A percentile compares a stretch with the other conserved stretches of the same genome.
Conservation (phyloP, 2,113 vertebrate species). For the Halichoerus grypus region DNA sequence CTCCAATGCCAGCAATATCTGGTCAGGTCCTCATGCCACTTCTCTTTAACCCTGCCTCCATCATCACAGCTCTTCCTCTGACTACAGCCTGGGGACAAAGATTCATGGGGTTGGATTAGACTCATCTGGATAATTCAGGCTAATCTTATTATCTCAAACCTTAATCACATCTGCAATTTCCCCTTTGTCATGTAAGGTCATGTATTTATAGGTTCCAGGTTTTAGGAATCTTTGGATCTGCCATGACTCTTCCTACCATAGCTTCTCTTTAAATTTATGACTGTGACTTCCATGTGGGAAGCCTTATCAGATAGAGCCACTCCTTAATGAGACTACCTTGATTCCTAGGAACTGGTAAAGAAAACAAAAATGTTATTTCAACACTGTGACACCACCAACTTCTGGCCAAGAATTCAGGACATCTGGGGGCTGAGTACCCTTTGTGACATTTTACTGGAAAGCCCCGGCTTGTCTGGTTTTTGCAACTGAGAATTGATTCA, state of each 20-base stretch:
- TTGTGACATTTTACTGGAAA: conserved; percentile 19
- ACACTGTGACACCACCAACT: background rate
- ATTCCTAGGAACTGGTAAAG: conserved; percentile 31
- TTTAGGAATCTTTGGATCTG: background rate
- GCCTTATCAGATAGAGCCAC: background rate
- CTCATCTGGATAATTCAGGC: accelerated
- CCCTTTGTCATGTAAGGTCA: background rate
- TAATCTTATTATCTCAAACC: background rate
- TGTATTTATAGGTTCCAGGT: background rate
- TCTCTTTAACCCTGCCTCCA: background rate
- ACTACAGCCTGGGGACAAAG: background rate
- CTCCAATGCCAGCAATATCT: background rate
- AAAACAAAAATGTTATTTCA: conserved; percentile 49
- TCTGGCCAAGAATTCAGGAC: background rate
- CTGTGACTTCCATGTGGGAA: background rate
- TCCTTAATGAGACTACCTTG: background rate
- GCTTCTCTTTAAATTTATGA: conserved; percentile 53
- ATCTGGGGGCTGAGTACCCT: background rate
- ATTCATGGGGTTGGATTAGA: background rate
- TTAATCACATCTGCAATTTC: background rate
- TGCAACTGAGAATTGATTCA: conserved; percentile 50
- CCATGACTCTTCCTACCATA: background rate
- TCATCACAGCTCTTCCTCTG: background rate
- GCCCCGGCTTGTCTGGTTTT: background rate
- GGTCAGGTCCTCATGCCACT: background rate